Base-by-base conservation (phyloP, 2,888 invertebrate species). In the Spodoptera picta region DNA sequence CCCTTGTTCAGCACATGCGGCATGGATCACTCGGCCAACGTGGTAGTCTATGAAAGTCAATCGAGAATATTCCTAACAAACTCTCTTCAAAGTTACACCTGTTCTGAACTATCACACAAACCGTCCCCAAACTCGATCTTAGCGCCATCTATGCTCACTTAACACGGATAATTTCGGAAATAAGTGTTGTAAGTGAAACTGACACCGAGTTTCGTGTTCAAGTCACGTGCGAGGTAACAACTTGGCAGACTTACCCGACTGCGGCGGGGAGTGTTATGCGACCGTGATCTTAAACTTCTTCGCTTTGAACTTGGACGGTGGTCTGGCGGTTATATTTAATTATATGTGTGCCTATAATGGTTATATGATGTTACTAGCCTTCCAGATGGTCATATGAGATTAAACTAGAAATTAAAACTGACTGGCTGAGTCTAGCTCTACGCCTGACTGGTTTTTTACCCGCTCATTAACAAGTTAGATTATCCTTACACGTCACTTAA, bases 251-350 rank as follows among this genome's bases (percentile, higher is more conserved):
- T 66, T 42, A 24, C 11, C 43, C 27, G 1, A 27, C 11, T n/a
- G 9, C 14, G 36, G 1, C 12, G 49, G 27, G 2, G 31, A 73
- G 53, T 67, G 50, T 67, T 51, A 67, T 59, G 60, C 36, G 42
- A 14, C 50, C 47, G 27, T 58, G 57, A 57, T 36, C 42, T 10
- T 5, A 42, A 54, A 73, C 73, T 69, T 66, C 31, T 31, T 53
- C 45, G 55, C 42, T 52, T 62, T 42, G 31, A 51, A n/a, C 1
- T 36, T 36, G 36, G 36, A 36, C 36, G 36, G 9, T 36, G 36
- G 36, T 9, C 36, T 36, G 36, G 36, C 7, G 36, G 36, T 5
- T 7, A 36, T 0, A 4, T 5, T 36, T 36, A 36, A 6, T 6
- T 36, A 9, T 36, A 36, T 36, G 7, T 2, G 36, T 36, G 9